phyloP scores from a whole-genome alignment of 2,888 invertebrate species.

The Dione vanillae region DNA sequence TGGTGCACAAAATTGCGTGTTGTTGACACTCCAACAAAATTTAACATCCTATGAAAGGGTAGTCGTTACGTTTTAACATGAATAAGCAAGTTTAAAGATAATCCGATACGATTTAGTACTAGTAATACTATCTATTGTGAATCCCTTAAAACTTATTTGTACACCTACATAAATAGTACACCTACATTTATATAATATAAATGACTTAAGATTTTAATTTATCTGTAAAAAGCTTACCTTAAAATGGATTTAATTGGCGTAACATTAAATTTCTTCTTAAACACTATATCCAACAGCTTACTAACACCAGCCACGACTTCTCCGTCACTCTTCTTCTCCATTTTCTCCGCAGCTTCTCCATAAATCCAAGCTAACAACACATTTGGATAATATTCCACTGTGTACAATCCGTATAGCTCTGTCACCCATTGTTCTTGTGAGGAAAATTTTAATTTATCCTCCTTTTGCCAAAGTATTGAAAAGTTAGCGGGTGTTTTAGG shows the following conservation, averaged over 20 bases:
- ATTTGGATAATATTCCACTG: slow-evolving; percentile 80
- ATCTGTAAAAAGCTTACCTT: slow-evolving; percentile 67
- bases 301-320: slow-evolving; percentile 82
- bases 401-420: slow-evolving; percentile 53
- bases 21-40: too few species aligned
- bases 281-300: slow-evolving; percentile 81
- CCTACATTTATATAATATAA: too few species aligned
- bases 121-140: too few species aligned
- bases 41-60: too few species aligned
- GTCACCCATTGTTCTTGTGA: slow-evolving; percentile 83
- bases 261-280: slow-evolving; percentile 77
- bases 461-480: slow-evolving; percentile 83
- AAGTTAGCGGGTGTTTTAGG: slow-evolving; percentile 74
- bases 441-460: slow-evolving; percentile 77
- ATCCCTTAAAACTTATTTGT: too few species aligned
- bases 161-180: too few species aligned
- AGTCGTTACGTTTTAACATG: too few species aligned
- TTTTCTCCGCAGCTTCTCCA: slow-evolving; percentile 84
- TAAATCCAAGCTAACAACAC: slow-evolving; percentile 87
- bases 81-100: too few species aligned
- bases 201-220: too few species aligned
- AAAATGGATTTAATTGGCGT: slow-evolving; percentile 79
- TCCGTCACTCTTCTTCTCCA: slow-evolving; percentile 84
- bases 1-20: too few species aligned
- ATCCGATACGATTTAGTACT: too few species aligned